phyloP scores from a whole-genome alignment of 2,888 invertebrate species.

The Lacanobia wlatinum region DNA sequence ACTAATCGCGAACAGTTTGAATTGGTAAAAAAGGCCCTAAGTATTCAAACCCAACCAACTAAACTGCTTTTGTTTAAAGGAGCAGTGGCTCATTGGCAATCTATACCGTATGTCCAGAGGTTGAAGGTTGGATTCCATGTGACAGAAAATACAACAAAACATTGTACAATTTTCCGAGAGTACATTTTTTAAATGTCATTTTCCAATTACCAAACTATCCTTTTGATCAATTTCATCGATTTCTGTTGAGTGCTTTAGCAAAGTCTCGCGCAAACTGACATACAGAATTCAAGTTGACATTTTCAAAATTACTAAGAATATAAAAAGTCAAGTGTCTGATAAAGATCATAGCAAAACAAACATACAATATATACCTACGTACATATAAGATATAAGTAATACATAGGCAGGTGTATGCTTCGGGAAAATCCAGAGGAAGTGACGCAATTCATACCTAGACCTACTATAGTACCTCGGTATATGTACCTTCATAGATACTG shows the following conservation, averaged over 20 bases:
- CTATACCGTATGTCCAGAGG: neutral
- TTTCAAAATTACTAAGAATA: neutral
- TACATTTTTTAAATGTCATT: neutral
- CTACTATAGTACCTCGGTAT: neutral
- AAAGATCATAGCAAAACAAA: constrained; percentile 16
- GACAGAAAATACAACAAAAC: neutral
- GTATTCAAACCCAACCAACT: no score
- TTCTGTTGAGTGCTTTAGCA: neutral
- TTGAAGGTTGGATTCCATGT: neutral
- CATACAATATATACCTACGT: neutral
- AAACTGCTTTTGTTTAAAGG: neutral
- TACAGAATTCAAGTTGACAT: neutral
- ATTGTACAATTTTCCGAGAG: neutral
- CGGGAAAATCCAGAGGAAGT: constrained; percentile 63
- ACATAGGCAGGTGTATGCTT: constrained; percentile 26
- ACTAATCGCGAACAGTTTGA: no score
- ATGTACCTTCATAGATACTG: neutral
- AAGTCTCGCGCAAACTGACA: neutral
- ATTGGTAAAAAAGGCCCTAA: no score
- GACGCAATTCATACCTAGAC: constrained; percentile 27
- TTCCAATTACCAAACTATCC: neutral
- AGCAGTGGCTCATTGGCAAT: neutral
- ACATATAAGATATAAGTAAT: neutral
- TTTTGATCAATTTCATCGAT: neutral
- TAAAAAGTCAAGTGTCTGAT: constrained; percentile 6